Evolutionary conservation across 2,888 invertebrate genomes (phyloP), one percentile per base, ranked within the genome.

Genomic region (Myathropa florea): DNA sequence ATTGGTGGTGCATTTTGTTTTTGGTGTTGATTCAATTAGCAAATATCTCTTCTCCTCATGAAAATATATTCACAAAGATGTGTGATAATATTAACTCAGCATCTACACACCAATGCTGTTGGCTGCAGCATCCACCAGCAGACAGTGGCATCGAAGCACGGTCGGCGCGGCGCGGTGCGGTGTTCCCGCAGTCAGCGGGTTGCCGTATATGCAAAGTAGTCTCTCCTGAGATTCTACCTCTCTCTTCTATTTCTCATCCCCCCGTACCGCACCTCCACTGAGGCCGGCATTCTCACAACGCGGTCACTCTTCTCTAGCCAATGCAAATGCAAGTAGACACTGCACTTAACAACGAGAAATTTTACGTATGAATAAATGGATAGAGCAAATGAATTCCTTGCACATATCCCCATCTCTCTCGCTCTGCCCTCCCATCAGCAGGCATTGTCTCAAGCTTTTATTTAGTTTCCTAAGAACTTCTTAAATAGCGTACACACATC

Each of bases 11-110:
- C 90, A 90, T 91, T 91, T 90, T 91, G 91, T 90, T 91, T 91
- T 92, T 91, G 91, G 91, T 91, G 91, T 91, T 91, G 91, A 91
- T 91, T 91, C 91, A 91, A 91, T 91, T 91, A 92, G 91, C 92
- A 91, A 91, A 92, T 91, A 92, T 91, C 78, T 83, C 57, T 24
- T 57, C 57, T 24, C 80, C 70, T 80, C 83, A 86, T 83, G 80
- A 83, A 86, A 86, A 86, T 86, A 79, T 86, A 86, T 86, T 86
- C 83, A 88, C 83, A 80, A 72, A 83, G 83, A 88, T 88, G 73
- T 85, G 84, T 86, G 88, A 89, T 88, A 89, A 89, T 89, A 89
- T 89, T 88, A 86, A 83, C 83, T 81, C 90, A 91, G 90, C 90
- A 90, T 91, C 90, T 90, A 89, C 88, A 89, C 72, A 90, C 89